Percentiles rank a stretch among this genome's conserved stretches.
Evolutionary conservation across 2,888 invertebrate genomes (phyloP).

Genomic region (Brenthis daphne): DNA sequence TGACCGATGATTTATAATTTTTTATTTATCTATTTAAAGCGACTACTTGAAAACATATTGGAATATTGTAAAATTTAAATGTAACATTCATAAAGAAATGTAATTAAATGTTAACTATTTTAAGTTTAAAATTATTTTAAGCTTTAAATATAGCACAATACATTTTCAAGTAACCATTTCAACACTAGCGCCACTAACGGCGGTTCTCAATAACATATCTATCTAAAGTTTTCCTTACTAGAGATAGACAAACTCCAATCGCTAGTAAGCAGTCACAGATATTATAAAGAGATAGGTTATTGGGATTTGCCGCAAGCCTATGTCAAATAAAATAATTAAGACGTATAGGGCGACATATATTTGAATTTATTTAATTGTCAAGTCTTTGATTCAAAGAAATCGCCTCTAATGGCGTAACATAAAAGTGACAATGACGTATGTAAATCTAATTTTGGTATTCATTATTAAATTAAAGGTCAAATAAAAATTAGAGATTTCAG

Average conservation of each 20-base stretch:
- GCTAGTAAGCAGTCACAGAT: too few species aligned
- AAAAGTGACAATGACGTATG: conserved; percentile 33
- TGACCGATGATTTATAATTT: background rate
- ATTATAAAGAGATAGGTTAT: too few species aligned
- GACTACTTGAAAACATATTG: conserved; percentile 5
- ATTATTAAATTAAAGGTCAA: conserved; percentile 20
- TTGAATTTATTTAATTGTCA: background rate
- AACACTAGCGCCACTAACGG: background rate
- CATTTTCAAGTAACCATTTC: conserved; percentile 8
- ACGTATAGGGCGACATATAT: background rate
- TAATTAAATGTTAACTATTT: background rate
- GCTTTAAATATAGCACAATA: background rate
- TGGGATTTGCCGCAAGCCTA: background rate
- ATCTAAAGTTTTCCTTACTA: too few species aligned
- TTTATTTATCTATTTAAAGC: conserved; percentile 7
- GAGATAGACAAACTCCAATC: too few species aligned
- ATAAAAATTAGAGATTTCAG: conserved; percentile 5
- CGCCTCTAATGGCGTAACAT: background rate
- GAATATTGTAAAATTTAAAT: background rate
- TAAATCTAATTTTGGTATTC: conserved; percentile 36
- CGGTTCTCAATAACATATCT: too few species aligned
- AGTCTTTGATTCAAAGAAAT: conserved; percentile 12
- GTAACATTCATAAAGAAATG: background rate
- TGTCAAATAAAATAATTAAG: conserved; percentile 1
- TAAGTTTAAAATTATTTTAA: conserved; percentile 6